Conservation (phyloP, 2,797 vertebrate genomes). For the Esox lucius region DNA sequence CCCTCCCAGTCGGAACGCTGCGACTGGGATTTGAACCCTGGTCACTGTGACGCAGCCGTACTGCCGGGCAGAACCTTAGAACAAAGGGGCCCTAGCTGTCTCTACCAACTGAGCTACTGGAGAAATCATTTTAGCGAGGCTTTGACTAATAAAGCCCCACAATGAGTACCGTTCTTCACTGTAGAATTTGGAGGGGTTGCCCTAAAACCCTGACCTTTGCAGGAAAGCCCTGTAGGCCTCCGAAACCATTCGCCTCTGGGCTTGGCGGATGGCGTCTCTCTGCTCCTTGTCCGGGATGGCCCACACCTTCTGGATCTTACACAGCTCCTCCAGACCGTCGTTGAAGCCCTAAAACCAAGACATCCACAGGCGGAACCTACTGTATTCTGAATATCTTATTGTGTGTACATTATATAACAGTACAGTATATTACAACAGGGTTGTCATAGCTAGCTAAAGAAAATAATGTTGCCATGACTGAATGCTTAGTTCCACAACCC, state of each 20-base stretch:
- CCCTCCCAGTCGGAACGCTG: too few relatives aligned
- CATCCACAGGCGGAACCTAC: background rate
- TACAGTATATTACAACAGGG: too few relatives aligned
- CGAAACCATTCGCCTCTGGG: slow-evolving; percentile 88
- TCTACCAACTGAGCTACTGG: background rate
- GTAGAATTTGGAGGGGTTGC: too few relatives aligned
- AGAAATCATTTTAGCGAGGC: background rate
- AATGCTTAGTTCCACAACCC: too few relatives aligned
- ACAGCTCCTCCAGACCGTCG: slow-evolving; percentile 92
- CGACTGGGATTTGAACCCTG: too few relatives aligned
- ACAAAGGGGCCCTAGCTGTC: background rate
- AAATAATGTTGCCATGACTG: too few relatives aligned
- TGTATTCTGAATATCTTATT: too few relatives aligned
- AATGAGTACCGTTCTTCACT: background rate
- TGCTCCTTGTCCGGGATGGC: slow-evolving; percentile 95
- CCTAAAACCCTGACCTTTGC: slow-evolving; percentile 74
- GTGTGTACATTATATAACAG: too few relatives aligned
- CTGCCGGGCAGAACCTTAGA: too few relatives aligned
- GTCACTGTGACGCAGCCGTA: too few relatives aligned
- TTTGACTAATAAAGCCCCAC: background rate
- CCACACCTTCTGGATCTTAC: slow-evolving; percentile 97
- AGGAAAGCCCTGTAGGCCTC: slow-evolving; percentile 87
- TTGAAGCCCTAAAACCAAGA: slow-evolving; percentile 85
- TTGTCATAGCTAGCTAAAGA: too few relatives aligned
- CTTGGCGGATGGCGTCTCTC: slow-evolving; percentile 86